phyloP scores from a whole-genome alignment of 2,888 invertebrate species.

The Myathropa florea region DNA sequence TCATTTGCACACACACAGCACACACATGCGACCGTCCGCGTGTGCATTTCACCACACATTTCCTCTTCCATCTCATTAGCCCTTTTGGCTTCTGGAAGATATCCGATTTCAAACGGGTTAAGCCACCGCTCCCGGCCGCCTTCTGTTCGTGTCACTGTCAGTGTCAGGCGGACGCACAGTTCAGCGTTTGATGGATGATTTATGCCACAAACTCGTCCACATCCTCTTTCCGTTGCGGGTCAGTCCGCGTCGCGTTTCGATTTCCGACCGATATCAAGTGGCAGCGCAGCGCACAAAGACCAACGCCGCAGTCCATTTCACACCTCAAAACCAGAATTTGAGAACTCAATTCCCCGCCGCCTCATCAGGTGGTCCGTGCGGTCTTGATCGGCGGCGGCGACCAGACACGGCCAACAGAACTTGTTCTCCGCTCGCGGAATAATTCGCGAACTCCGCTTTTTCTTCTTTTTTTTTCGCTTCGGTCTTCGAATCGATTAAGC shows the following conservation, averaged over 20 bases:
- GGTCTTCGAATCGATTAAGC: constrained; percentile 26
- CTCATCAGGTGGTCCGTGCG: constrained; percentile 60
- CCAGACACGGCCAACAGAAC: constrained; percentile 21
- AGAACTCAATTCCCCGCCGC: constrained; percentile 55
- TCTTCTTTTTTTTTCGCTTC: not conserved
- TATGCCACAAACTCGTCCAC: constrained; percentile 32
- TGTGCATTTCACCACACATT: constrained; percentile 62
- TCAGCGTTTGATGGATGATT: constrained; percentile 36
- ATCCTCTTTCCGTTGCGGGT: constrained; percentile 13
- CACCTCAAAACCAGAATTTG: constrained; percentile 62
- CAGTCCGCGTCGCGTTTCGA: constrained; percentile 16
- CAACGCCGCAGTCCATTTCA: constrained; percentile 41
- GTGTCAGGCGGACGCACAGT: constrained; percentile 15
- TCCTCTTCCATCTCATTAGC: constrained; percentile 65
- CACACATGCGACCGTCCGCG: not conserved
- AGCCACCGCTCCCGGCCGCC: constrained; percentile 1
- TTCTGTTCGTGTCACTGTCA: constrained; percentile 24
- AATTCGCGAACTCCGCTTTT: not conserved
- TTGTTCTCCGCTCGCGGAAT: constrained; percentile 33
- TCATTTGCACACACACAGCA: constrained; percentile 51
- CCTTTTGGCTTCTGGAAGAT: constrained; percentile 61
- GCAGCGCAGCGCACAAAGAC: not conserved
- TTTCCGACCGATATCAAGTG: constrained; percentile 11
- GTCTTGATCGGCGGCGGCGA: constrained; percentile 24
- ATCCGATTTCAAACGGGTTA: constrained; percentile 65